Conservation (phyloP, 2,888 invertebrate species). For the Argyra leucocephala region DNA sequence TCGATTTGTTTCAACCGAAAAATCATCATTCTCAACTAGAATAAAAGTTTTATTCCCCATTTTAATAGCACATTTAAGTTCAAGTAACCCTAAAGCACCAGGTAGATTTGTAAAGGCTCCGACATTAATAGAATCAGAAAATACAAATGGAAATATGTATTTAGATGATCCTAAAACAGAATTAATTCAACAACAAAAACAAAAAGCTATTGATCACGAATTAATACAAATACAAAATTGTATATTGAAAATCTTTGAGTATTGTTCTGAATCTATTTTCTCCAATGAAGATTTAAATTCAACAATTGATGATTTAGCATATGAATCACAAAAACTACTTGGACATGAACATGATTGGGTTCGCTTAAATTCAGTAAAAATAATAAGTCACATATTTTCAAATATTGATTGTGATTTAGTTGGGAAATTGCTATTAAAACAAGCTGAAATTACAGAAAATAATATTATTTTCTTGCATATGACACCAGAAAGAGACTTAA, state of each 20-base stretch:
- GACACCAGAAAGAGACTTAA: slow-evolving; percentile 53
- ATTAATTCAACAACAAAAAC: slow-evolving; percentile 47
- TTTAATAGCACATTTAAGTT: slow-evolving; percentile 46
- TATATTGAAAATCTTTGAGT: slow-evolving; percentile 56
- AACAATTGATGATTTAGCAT: slow-evolving; percentile 50
- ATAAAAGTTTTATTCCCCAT: slow-evolving; percentile 52
- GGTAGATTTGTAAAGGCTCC: slow-evolving; percentile 47
- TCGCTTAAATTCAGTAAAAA: slow-evolving; percentile 63
- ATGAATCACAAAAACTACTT: slow-evolving; percentile 60
- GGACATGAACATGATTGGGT: slow-evolving; percentile 83
- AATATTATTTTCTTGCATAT: slow-evolving; percentile 51
- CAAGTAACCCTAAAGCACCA: slow-evolving; percentile 43
- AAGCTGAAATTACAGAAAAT: slow-evolving; percentile 29
- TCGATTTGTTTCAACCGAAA: slow-evolving; percentile 69
- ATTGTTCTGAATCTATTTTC: slow-evolving; percentile 53
- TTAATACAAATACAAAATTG: slow-evolving; percentile 65
- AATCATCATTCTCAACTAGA: slow-evolving; percentile 57
- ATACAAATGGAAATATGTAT: slow-evolving; percentile 5
- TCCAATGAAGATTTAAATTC: slow-evolving; percentile 34
- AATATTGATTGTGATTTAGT: slow-evolving; percentile 54
- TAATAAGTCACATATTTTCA: slow-evolving; percentile 62
- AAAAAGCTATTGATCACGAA: slow-evolving; percentile 61
- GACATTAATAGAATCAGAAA: slow-evolving; percentile 18
- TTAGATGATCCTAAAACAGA: slow-evolving; percentile 22
- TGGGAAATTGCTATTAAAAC: slow-evolving; percentile 40